phyloP scores from a whole-genome alignment of 2,797 vertebrate species.

The Gastrophryne carolinensis region DNA sequence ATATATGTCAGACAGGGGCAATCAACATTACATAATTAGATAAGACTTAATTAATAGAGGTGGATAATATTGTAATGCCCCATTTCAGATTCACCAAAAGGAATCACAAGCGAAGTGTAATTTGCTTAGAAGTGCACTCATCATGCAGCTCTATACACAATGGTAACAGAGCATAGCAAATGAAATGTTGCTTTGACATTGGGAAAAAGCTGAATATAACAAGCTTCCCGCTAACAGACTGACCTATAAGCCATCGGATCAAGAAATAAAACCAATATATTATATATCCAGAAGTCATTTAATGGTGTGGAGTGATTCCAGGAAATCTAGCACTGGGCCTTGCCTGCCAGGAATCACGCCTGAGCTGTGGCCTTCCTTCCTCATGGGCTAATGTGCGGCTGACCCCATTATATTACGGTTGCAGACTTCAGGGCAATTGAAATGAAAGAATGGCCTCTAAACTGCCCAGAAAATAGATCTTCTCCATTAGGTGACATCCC shows the following conservation, averaged over 20 bases:
- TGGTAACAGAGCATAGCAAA: too few species aligned
- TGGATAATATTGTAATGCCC: too few species aligned
- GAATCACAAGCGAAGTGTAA: too few species aligned
- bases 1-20: too few species aligned
- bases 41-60: too few species aligned
- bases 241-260: not conserved
- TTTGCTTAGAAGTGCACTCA: too few species aligned
- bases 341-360: not conserved
- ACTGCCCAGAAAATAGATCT: constrained; percentile 7
- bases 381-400: not conserved
- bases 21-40: too few species aligned
- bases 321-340: not conserved
- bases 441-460: constrained; percentile 19
- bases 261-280: not conserved
- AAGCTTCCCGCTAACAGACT: too few species aligned
- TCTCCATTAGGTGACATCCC: constrained; percentile 8
- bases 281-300: not conserved
- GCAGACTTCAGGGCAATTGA: constrained; percentile 15
- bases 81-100: too few species aligned
- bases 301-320: not conserved
- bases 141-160: too few species aligned
- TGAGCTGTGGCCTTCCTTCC: not conserved
- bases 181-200: too few species aligned
- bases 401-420: constrained; percentile 19
- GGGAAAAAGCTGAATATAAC: too few species aligned